Base-by-base conservation (phyloP, 2,797 vertebrate genomes). In the Cossypha niveicapilla region DNA sequence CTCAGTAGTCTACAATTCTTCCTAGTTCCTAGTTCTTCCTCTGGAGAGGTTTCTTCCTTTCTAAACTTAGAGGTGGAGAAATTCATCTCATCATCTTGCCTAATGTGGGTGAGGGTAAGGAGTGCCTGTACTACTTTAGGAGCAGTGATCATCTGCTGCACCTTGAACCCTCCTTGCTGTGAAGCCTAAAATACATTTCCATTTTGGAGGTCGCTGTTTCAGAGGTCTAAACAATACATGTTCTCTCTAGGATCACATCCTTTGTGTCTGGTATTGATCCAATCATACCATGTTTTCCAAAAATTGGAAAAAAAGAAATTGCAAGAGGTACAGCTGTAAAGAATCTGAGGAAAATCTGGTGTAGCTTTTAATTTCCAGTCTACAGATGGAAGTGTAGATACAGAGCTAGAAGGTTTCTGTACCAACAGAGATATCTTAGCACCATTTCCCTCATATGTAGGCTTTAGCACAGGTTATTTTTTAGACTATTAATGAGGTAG, bases 381-480 rank as follows among this genome's bases (percentile, higher is more conserved):
- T 60, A 48, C 48, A 48, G 56, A 25, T 84, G 74, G 18, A 78
- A 62, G 23, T 21, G 25, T n/a, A 51, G 76, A 28, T 39, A 22
- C 11, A 42, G 53, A 73, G 45, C 54, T 81, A 27, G 35, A 76
- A 81, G 34, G 34, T 65, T 74, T 51, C 53, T 71, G 39, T 77
- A 54, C 30, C 24, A 39, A 2, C 37, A 56, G 75, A 45, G 63
- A 6, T 37, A 30, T 13, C 44, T 85, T 87, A 84, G 34, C 56
- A 58, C 44, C 0, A 0, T 89, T 89, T 91, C 50, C 17, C 35
- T 93, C 62, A 24, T 51, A 54, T 57, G 7, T 8, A 79, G 56
- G 56, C 68, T 82, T 82, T 71, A 85, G 48, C 27, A 16, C 19
- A 32, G 39, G 51, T 37, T 95, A 87, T 93, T 94, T 94, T 91